phyloP scores from a whole-genome alignment of 2,797 vertebrate genomes.

The Myotis vivesi region DNA sequence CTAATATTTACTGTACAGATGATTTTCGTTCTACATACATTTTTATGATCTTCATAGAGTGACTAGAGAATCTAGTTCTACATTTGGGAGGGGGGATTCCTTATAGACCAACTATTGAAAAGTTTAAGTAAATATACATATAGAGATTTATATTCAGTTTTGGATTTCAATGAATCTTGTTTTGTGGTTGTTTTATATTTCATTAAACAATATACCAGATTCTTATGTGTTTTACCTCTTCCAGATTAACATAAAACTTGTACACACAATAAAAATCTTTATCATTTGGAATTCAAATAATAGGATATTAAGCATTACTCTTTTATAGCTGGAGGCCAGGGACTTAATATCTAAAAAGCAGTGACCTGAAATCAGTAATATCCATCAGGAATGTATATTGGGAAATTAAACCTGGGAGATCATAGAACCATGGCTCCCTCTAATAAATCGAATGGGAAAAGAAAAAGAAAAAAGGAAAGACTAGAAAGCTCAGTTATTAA shows the following conservation, averaged over 20 bases:
- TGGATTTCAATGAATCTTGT: not conserved
- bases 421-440: not conserved
- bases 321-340: not conserved
- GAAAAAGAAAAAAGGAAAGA: not conserved
- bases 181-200: slow-evolving; percentile 11
- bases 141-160: not conserved
- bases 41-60: slow-evolving; percentile 27
- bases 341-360: not conserved
- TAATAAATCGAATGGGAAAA: not conserved
- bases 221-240: slow-evolving; percentile 9
- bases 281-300: slow-evolving; percentile 35
- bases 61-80: not conserved
- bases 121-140: slow-evolving; percentile 13
- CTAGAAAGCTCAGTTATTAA: not conserved
- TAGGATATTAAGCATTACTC: not conserved
- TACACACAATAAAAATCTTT: not conserved
- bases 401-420: not conserved
- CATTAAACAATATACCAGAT: not conserved
- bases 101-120: not conserved
- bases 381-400: not conserved
- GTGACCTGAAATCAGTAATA: not conserved
- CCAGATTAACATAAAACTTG: slow-evolving; percentile 1
- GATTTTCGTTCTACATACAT: not conserved
- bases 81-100: not conserved
- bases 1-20: slow-evolving; percentile 49